phyloP scores from a whole-genome alignment of 2,797 vertebrate genomes.

The Aselliscus stoliczkanus region DNA sequence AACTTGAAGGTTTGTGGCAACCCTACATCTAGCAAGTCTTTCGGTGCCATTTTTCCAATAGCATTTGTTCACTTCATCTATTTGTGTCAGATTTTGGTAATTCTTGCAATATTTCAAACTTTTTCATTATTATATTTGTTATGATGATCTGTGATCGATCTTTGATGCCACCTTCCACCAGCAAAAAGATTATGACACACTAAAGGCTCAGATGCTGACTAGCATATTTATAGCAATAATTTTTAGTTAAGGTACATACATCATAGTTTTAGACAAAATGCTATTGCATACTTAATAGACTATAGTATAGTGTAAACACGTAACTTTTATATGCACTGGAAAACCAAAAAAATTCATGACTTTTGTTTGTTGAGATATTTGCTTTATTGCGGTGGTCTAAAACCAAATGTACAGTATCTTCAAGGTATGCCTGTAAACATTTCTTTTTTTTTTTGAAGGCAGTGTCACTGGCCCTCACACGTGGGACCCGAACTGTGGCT shows the following conservation, averaged over 20 bases:
- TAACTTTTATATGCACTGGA: neutral
- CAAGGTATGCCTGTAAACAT: neutral
- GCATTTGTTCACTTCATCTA: neutral
- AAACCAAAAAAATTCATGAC: neutral
- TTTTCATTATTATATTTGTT: neutral
- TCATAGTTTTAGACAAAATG: neutral
- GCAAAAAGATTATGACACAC: neutral
- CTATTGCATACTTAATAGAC: neutral
- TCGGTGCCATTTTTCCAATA: neutral
- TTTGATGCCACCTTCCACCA: neutral
- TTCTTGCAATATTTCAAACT: neutral
- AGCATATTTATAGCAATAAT: neutral
- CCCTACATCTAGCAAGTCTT: neutral
- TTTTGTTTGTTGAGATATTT: neutral
- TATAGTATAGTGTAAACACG: neutral
- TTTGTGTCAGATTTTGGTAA: neutral
- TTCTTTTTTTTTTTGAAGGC: too few relatives aligned
- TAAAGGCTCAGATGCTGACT: neutral
- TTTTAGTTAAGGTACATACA: neutral
- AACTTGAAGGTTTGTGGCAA: neutral
- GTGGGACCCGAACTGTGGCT: too few relatives aligned
- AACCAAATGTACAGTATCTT: neutral
- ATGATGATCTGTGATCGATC: neutral
- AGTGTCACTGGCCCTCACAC: too few relatives aligned
- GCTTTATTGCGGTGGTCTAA: neutral